These are phyloP conservation scores for Cartodere bifasciata DNA, from an alignment of 2,888 invertebrate species.

Conservation along the genomic window DNA sequence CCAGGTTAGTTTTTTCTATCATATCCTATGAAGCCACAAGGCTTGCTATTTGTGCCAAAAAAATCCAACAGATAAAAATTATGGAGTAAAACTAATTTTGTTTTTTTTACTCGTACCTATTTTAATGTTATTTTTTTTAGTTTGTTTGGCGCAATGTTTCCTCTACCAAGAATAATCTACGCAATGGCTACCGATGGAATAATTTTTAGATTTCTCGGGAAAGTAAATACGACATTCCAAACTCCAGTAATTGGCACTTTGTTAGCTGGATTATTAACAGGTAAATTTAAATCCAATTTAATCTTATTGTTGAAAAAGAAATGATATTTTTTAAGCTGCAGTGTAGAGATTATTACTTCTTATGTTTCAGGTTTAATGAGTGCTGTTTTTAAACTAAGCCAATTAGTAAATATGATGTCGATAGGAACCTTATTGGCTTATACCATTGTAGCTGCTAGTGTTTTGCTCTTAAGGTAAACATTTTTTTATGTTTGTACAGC, in stretches of 20 bases:
- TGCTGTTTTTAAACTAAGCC: constrained; percentile 54
- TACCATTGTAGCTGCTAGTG: constrained; percentile 63
- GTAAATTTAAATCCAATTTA: constrained; percentile 27
- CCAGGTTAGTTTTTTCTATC: constrained; percentile 46
- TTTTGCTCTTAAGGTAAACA: constrained; percentile 53
- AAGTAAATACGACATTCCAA: constrained; percentile 58
- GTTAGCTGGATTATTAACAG: constrained; percentile 62
- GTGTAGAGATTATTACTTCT: constrained; percentile 5
- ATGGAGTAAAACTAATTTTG: too few relatives aligned
- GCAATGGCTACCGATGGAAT: constrained; percentile 82
- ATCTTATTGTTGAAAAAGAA: neutral
- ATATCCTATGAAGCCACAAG: too few relatives aligned
- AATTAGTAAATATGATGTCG: constrained; percentile 67
- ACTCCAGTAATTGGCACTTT: constrained; percentile 69
- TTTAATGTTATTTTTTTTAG: constrained; percentile 40
- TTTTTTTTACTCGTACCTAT: too few relatives aligned
- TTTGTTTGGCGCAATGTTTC: constrained; percentile 74
- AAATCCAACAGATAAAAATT: too few relatives aligned
- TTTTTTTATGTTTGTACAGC: constrained; percentile 10
- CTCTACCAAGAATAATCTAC: constrained; percentile 74
- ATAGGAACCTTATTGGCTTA: constrained; percentile 64
- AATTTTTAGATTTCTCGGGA: constrained; percentile 63
- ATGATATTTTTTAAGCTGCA: constrained; percentile 3
- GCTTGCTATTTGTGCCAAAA: too few relatives aligned
- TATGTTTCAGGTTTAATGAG: constrained; percentile 55